Percentiles rank a stretch among this genome's conserved stretches.
These are phyloP conservation scores for Crocallis elinguaria DNA, from an alignment of 2,888 invertebrate species.

Conservation along the genomic window DNA sequence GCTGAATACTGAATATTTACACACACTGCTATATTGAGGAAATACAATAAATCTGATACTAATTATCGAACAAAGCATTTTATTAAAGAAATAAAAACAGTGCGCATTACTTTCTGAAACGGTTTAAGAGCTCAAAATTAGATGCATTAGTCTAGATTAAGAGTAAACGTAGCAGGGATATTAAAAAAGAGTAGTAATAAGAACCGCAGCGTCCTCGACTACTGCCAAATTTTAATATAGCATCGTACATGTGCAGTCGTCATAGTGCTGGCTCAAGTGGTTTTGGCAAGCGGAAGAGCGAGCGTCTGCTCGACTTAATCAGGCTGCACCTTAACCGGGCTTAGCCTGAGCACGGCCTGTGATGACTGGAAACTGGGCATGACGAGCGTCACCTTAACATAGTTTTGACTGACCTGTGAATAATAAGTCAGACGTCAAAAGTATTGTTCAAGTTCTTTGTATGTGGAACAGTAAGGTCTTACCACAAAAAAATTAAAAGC, in stretches of 20 bases:
- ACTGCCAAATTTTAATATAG: constrained; percentile 72
- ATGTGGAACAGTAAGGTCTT: too few relatives aligned
- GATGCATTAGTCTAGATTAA: constrained; percentile 23
- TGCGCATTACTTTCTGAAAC: neutral
- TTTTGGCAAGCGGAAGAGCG: constrained; percentile 74
- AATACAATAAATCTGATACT: constrained; percentile 31
- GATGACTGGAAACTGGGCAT: constrained; percentile 65
- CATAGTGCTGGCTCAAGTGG: constrained; percentile 66
- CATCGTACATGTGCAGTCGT: constrained; percentile 51
- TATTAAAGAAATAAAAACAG: constrained; percentile 10
- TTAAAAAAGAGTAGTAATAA: constrained; percentile 5
- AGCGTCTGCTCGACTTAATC: constrained; percentile 74
- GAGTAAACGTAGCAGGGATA: neutral
- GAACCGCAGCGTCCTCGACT: constrained; percentile 33
- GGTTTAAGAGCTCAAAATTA: constrained; percentile 8
- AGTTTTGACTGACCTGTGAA: constrained; percentile 58
- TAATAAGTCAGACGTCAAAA: too few relatives aligned
- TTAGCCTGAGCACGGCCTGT: constrained; percentile 67
- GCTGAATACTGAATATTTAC: constrained; percentile 23
- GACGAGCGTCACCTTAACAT: constrained; percentile 63
- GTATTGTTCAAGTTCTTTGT: constrained; percentile 33
- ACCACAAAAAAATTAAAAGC: too few relatives aligned
- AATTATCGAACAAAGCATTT: constrained; percentile 29
- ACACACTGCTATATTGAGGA: constrained; percentile 14
- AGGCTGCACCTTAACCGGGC: constrained; percentile 71